A percentile compares a stretch with the other conserved stretches of the same genome.
Conservation (phyloP, 2,888 invertebrate species). For the Euproctis similis region DNA sequence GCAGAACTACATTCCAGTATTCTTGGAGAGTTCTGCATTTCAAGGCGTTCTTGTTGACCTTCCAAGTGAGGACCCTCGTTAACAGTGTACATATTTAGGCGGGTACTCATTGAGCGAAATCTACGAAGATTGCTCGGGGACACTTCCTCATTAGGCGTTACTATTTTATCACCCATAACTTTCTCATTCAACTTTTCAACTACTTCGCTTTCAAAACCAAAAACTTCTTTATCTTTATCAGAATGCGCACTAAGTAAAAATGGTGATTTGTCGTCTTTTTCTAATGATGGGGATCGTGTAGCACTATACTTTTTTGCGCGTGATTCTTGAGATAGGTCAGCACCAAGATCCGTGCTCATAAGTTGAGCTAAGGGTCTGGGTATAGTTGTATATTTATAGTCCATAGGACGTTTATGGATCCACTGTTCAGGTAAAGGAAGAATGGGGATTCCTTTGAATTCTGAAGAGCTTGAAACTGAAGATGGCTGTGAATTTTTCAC, state of each 20-base stretch:
- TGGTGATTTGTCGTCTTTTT: constrained; percentile 70
- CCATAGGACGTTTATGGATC: constrained; percentile 55
- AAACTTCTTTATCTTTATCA: constrained; percentile 54
- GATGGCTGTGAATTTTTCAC: constrained; percentile 25
- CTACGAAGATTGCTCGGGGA: constrained; percentile 52
- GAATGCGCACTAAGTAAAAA: constrained; percentile 45
- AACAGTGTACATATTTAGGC: constrained; percentile 58
- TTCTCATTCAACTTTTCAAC: constrained; percentile 39
- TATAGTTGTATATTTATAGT: constrained; percentile 56
- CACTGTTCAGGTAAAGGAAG: constrained; percentile 64
- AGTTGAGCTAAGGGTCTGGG: constrained; percentile 57
- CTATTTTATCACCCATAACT: constrained; percentile 33
- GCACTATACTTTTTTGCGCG: constrained; percentile 62
- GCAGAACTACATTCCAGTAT: constrained; percentile 58
- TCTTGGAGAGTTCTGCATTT: constrained; percentile 63
- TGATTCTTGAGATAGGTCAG: constrained; percentile 45
- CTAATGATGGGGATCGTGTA: constrained; percentile 66
- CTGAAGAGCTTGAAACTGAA: constrained; percentile 26
- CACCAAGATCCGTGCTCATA: constrained; percentile 45
- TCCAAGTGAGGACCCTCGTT: constrained; percentile 43
- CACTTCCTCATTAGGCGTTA: constrained; percentile 40
- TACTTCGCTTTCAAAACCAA: constrained; percentile 53
- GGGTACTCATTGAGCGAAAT: constrained; percentile 60
- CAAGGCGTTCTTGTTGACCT: constrained; percentile 46
- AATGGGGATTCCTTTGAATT: constrained; percentile 45